Evolutionary conservation across 1,140 invertebrate species (phyloP).

Genomic region (Heliconius hewitsoni): DNA sequence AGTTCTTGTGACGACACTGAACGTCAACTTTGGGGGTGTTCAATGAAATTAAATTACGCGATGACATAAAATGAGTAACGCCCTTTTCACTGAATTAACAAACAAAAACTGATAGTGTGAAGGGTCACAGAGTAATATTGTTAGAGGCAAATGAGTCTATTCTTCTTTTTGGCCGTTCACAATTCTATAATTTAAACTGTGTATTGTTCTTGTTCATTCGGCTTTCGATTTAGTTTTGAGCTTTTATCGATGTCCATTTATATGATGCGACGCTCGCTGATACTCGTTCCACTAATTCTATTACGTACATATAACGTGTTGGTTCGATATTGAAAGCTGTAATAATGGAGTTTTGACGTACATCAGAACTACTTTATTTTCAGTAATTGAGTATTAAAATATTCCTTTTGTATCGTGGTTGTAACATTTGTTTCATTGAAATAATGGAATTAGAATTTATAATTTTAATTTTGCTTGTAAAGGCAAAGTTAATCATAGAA

Average conservation of each 20-base stretch:
- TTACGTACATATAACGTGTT: slow-evolving; percentile 9
- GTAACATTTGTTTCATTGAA: too few species aligned
- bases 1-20: slow-evolving; percentile 44
- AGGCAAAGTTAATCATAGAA: too few species aligned
- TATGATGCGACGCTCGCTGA: slow-evolving; percentile 48
- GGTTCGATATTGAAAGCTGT: neutral
- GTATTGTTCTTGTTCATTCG: slow-evolving; percentile 76
- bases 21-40: slow-evolving; percentile 56
- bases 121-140: slow-evolving; percentile 76
- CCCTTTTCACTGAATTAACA: slow-evolving; percentile 80
- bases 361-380: neutral
- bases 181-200: slow-evolving; percentile 74
- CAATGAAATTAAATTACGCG: slow-evolving; percentile 79
- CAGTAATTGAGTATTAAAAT: neutral
- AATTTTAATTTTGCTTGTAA: too few species aligned
- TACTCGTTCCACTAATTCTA: slow-evolving; percentile 49
- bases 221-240: slow-evolving; percentile 72
- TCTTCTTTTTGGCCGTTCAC: slow-evolving; percentile 69
- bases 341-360: slow-evolving; percentile 1
- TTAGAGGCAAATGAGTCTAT: slow-evolving; percentile 79
- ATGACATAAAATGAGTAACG: slow-evolving; percentile 81
- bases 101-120: slow-evolving; percentile 79
- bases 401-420: too few species aligned
- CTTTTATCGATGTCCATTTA: slow-evolving; percentile 75
- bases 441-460: too few species aligned